phyloP scores from a whole-genome alignment of 2,113 vertebrate species.

The Ophiodon elongatus region DNA sequence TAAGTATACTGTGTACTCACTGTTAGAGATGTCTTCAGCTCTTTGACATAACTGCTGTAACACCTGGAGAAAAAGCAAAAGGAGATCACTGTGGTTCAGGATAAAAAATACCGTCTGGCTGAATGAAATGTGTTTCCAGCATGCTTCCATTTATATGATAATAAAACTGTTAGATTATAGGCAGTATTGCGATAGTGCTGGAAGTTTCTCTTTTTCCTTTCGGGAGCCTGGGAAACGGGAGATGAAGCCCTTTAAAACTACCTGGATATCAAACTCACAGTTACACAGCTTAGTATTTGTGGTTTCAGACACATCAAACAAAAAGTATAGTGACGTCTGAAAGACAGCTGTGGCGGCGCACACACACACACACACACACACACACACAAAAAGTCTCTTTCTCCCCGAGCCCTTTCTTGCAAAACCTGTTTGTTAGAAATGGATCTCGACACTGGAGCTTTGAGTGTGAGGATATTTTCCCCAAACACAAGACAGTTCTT shows the following conservation, averaged over 20 bases:
- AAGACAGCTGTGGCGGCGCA: conserved; percentile 69
- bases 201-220: conserved; percentile 26
- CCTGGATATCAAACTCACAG: conserved; percentile 60
- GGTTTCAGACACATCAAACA: conserved; percentile 74
- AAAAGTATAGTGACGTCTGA: conserved; percentile 67
- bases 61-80: conserved; percentile 84
- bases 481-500: conserved; percentile 85
- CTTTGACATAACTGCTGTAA: conserved; percentile 90
- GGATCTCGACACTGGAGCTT: conserved; percentile 83
- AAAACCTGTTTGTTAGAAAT: conserved; percentile 87
- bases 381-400: conserved; percentile 67
- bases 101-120: conserved; percentile 50
- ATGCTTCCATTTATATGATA: conserved; percentile 36
- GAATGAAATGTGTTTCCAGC: conserved; percentile 20
- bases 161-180: conserved; percentile 28
- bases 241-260: conserved; percentile 42
- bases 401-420: conserved; percentile 77
- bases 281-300: conserved; percentile 59
- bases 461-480: conserved; percentile 82
- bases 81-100: conserved; percentile 53
- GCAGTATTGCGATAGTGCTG: conserved; percentile 12
- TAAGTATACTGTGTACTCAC: conserved; percentile 81
- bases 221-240: not conserved
- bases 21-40: conserved; percentile 89
- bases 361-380: conserved; percentile 37